These are phyloP conservation scores for Alloplasta piceator DNA, from an alignment of 2,888 invertebrate species.

Conservation along the genomic window DNA sequence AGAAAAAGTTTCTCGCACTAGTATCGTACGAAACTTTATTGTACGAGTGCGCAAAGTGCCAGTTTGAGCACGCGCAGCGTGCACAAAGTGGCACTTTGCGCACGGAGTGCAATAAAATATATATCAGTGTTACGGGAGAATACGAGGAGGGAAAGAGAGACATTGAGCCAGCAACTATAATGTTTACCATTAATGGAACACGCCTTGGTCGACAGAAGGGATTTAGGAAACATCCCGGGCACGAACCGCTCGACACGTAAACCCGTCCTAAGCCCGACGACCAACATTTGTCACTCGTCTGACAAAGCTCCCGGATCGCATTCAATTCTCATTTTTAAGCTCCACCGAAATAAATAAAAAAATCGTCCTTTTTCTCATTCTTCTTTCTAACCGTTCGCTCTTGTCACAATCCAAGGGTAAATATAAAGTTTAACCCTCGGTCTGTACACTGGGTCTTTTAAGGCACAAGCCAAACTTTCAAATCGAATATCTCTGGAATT, in stretches of 20 bases:
- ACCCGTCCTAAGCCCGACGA: slow-evolving; percentile 32
- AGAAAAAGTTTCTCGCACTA: too few species aligned
- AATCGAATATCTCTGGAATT: too few species aligned
- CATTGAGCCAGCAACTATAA: slow-evolving; percentile 19
- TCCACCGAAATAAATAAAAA: slow-evolving; percentile 42
- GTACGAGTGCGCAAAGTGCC: too few species aligned
- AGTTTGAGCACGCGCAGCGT: too few species aligned
- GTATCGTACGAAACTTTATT: too few species aligned
- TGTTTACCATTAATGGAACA: slow-evolving; percentile 54
- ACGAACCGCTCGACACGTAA: slow-evolving; percentile 53
- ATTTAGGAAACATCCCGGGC: slow-evolving; percentile 54
- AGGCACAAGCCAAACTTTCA: too few species aligned
- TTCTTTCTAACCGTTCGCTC: slow-evolving; percentile 21
- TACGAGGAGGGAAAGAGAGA: slow-evolving; percentile 3
- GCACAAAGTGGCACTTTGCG: too few species aligned
- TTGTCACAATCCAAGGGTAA: background rate
- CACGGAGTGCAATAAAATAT: slow-evolving; percentile 4
- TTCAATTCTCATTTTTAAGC: slow-evolving; percentile 63
- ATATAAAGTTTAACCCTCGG: too few species aligned
- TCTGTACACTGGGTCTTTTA: too few species aligned
- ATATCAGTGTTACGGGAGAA: slow-evolving; percentile 2
- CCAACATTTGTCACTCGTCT: slow-evolving; percentile 61
- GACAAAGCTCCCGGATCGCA: slow-evolving; percentile 62
- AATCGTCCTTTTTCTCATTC: slow-evolving; percentile 31
- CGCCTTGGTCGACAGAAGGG: slow-evolving; percentile 51